phyloP scores from a whole-genome alignment of 2,113 vertebrate genomes.

The Coptodon rendalli region DNA sequence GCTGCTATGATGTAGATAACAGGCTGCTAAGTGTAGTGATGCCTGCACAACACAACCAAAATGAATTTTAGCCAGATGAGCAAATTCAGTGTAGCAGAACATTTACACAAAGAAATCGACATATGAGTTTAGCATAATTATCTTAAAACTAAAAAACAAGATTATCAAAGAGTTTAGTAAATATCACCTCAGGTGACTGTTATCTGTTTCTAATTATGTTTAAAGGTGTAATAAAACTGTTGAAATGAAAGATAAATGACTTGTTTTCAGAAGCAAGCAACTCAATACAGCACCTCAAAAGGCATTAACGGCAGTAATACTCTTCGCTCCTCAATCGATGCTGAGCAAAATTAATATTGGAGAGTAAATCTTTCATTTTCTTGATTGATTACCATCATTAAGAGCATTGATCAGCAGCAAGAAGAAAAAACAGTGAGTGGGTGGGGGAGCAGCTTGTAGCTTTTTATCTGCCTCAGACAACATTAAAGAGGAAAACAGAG shows the following conservation, averaged over 20 bases:
- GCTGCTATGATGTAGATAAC: background rate
- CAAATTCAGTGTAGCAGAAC: background rate
- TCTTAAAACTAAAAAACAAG: conserved; percentile 14
- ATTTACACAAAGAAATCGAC: background rate
- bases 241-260: conserved; percentile 64
- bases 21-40: background rate
- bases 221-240: conserved; percentile 60
- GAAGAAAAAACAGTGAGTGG: conserved; percentile 12
- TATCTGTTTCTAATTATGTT: conserved; percentile 68
- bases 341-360: conserved; percentile 67
- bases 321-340: conserved; percentile 62
- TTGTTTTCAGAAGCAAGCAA: conserved; percentile 60
- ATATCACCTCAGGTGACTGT: conserved; percentile 50
- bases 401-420: conserved; percentile 61
- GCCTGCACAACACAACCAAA: background rate
- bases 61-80: background rate
- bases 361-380: conserved; percentile 69
- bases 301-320: conserved; percentile 64
- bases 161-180: conserved; percentile 47
- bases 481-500: conserved; percentile 20
- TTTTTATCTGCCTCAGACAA: conserved; percentile 49
- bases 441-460: conserved; percentile 27
- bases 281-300: conserved; percentile 60
- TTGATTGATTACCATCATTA: conserved; percentile 67
- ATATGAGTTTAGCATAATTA: conserved; percentile 33